Conservation (phyloP, 2,113 vertebrate species). For the Pterocles gutturalis region DNA sequence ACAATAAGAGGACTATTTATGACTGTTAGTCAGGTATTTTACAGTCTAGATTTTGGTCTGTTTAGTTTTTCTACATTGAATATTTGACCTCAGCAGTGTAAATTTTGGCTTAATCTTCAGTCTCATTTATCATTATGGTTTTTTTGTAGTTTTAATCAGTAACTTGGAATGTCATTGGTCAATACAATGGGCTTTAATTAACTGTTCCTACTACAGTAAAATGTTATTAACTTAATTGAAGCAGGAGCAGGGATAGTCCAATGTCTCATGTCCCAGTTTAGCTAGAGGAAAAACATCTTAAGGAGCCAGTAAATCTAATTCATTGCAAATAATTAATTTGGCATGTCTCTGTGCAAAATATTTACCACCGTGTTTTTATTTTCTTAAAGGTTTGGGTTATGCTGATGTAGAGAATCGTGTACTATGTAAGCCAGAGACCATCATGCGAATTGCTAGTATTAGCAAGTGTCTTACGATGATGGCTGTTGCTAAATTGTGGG, state of each 20-base stretch:
- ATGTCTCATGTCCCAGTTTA: background rate
- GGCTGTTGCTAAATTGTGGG: conserved; percentile 90
- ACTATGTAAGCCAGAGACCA: conserved; percentile 84
- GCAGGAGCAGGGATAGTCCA: background rate
- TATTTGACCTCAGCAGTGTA: background rate
- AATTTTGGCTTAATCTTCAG: background rate
- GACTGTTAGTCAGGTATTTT: background rate
- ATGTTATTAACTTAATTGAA: background rate
- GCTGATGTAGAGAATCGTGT: conserved; percentile 95
- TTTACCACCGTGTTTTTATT: background rate
- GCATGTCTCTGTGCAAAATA: background rate
- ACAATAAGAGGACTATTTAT: background rate
- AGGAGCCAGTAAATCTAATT: background rate
- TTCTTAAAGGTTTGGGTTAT: conserved; percentile 87
- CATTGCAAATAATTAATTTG: background rate
- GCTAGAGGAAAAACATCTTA: background rate
- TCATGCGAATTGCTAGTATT: conserved; percentile 96
- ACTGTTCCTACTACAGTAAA: background rate
- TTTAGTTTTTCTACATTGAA: background rate
- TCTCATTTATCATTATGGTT: background rate
- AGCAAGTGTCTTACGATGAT: conserved; percentile 94
- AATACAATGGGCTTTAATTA: background rate
- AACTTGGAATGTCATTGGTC: background rate
- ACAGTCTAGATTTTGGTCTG: background rate
- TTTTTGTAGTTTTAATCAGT: background rate